Evolutionary conservation across 2,888 invertebrate genomes (phyloP), one percentile per base, ranked within the genome.

Genomic region (Aporophyla nigra): DNA sequence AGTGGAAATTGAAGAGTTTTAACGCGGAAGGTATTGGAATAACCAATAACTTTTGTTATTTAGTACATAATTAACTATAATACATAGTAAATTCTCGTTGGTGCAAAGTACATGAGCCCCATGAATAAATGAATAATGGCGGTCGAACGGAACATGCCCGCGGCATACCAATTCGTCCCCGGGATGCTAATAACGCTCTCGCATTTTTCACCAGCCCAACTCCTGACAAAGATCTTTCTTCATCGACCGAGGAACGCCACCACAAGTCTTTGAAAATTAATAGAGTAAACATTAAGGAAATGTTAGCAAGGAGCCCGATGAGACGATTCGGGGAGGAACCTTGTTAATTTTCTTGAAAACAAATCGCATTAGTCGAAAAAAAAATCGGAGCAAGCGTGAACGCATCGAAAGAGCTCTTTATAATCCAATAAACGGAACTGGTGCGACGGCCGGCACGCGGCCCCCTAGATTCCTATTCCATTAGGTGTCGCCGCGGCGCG

Each of bases 51-150:
- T 58, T 68, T 58, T 59, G 59, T 78, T 74, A 75, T 78, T 77
- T 82, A 78, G 40, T 71, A 87, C 80, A 87, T 82, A 87, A 82
- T 82, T 86, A 90, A 90, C 87, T 90, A 86, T 88, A 91, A 90
- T 71, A 74, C 59, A 76, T 88, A 91, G 92, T 88, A 88, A 92
- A 91, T 92, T 92, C 90, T 88, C 89, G 87, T 85, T 87, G 89
- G 89, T 89, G 88, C 89, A 91, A 91, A 92, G 93, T 92, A 93
- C 92, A 93, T 90, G 92, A 92, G 91, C 91, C 90, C 93, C 93
- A 95, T 96, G 95, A 95, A 95, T 95, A 96, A 96, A 96, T 96
- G 96, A 96, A 94, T 95, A 95, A 96, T 95, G 92, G 91, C 94
- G 92, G 93, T 93, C 91, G 92, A 93, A 91, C 92, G 91, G 90